These are phyloP conservation scores for Ormyrus thymus DNA, from an alignment of 2,888 invertebrate species.

Conservation along the genomic window DNA sequence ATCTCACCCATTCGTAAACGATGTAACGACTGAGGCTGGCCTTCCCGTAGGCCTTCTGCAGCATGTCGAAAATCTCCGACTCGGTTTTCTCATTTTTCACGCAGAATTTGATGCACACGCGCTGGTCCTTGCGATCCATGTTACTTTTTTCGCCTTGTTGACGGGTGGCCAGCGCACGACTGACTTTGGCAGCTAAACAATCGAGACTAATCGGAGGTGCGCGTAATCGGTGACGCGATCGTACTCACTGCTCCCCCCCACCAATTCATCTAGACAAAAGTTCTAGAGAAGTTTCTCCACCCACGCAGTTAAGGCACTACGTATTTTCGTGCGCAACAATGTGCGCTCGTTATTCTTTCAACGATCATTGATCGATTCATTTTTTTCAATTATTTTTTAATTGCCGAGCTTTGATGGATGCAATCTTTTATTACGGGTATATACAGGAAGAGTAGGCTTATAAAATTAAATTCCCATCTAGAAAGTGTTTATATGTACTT, in stretches of 20 bases:
- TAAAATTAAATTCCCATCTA: too few species aligned
- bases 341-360: background rate
- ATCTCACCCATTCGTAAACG: slow-evolving; percentile 55
- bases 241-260: slow-evolving; percentile 28
- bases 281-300: slow-evolving; percentile 18
- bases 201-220: slow-evolving; percentile 16
- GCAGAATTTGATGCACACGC: slow-evolving; percentile 52
- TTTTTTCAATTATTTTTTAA: slow-evolving; percentile 15
- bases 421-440: too few species aligned
- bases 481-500: too few species aligned
- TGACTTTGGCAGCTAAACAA: background rate
- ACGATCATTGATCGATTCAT: background rate
- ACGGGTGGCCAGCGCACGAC: background rate
- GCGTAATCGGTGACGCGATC: background rate
- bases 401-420: slow-evolving; percentile 12
- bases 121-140: slow-evolving; percentile 54
- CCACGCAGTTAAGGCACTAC: background rate
- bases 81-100: slow-evolving; percentile 51
- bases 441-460: too few species aligned
- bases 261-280: slow-evolving; percentile 20
- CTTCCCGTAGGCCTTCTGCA: slow-evolving; percentile 54
- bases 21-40: slow-evolving; percentile 51
- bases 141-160: background rate
- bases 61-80: slow-evolving; percentile 52
- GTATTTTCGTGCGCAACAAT: background rate